phyloP scores from a whole-genome alignment of 1,140 invertebrate species.

The Papilio helenus region DNA sequence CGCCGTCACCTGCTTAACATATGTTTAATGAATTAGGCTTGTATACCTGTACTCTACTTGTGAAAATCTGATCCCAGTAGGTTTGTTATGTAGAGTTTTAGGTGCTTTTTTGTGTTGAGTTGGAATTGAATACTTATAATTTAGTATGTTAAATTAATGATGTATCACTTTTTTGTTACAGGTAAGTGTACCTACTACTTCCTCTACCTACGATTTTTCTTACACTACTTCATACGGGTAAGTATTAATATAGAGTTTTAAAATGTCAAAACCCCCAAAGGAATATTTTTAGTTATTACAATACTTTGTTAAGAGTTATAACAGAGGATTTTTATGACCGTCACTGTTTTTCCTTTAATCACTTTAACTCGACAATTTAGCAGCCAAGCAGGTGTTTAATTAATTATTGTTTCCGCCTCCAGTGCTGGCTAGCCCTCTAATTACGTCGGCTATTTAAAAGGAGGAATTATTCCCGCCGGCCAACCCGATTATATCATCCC shows the following conservation, averaged over 20 bases:
- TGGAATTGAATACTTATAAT: no score
- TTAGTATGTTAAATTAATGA: no score
- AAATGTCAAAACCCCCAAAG: background rate
- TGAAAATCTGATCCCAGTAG: no score
- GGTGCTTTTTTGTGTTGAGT: no score
- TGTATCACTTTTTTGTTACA: slow-evolving; percentile 11
- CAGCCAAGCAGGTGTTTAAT: slow-evolving; percentile 64
- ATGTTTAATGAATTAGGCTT: background rate
- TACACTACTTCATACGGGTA: background rate
- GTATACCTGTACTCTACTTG: background rate
- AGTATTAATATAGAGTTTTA: background rate
- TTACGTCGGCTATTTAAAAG: slow-evolving; percentile 47
- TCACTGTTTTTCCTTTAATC: slow-evolving; percentile 35
- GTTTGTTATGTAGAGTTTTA: no score
- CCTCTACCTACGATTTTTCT: background rate
- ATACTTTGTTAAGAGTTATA: slow-evolving; percentile 40
- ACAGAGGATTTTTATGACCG: slow-evolving; percentile 39
- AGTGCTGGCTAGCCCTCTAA: slow-evolving; percentile 52
- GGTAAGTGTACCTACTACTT: slow-evolving; percentile 13
- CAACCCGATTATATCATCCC: slow-evolving; percentile 7
- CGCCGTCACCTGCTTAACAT: slow-evolving; percentile 3
- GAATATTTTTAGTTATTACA: background rate
- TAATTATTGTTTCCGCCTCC: slow-evolving; percentile 59
- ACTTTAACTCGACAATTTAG: slow-evolving; percentile 57
- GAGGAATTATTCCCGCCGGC: slow-evolving; percentile 4